Base-by-base conservation (phyloP, 2,113 vertebrate genomes). In the Phaethornis superciliosus region DNA sequence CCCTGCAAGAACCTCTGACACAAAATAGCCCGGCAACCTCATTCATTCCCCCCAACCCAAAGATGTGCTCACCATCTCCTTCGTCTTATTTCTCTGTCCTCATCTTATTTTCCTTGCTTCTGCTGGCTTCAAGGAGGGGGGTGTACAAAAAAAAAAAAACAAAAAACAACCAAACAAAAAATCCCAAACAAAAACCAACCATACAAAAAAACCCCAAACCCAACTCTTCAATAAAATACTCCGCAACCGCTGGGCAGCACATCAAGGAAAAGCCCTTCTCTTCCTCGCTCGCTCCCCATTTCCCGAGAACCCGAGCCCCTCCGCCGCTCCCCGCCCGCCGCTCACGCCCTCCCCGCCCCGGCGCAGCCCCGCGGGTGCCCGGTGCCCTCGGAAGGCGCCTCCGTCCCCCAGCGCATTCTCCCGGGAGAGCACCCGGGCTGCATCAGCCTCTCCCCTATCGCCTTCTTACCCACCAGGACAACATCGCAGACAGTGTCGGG, bases 51-150 rank as follows among this genome's bases (percentile, higher is more conserved):
- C 85, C n/a, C 24, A 42, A 1, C n/a, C 65, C 90, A 32, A 27
- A 2, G 46, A 52, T 20, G 44, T 44, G 79, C 96, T 96, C 95
- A 95, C 96, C 97, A 94, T 95, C 90, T 87, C 88, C 49, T 60
- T 74, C 35, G 55, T 26, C 86, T 76, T 26, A 37, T 67, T 44
- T 20, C 93, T 88, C 85, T 46, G 65, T 70, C 84, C 68, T 78
- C 67, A 42, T 85, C 85, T 75, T 85, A 52, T 83, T 52, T n/a
- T 59, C 79, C 42, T 67, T 11, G 24, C 55, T 81, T 37, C 84
- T 67, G 51, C 81, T 7, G 58, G 64, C 85, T 96, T 90, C 81
- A 52, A 64, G 67, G 28, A 58, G 76, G 86, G 30, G 83, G 56
- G 84, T 4, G 81, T 14, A n/a, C 46, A 9, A 15, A 42, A 69